phyloP scores from a whole-genome alignment of 92 coral and sea anemone genomes.

The Zoanthus sociatus region DNA sequence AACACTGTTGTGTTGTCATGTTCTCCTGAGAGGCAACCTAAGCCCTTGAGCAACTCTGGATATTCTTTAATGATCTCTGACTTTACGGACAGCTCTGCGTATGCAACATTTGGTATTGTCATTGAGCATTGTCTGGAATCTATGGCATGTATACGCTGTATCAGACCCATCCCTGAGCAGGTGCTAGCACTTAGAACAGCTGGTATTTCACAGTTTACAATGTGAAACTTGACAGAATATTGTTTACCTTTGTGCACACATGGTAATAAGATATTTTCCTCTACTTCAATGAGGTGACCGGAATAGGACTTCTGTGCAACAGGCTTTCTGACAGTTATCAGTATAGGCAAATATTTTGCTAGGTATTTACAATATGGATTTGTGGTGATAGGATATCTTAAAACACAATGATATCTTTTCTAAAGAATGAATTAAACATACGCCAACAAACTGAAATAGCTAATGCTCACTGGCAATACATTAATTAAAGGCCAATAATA shows the following conservation, averaged over 20 bases:
- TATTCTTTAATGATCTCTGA: conserved; percentile 57
- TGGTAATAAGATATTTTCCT: conserved; percentile 24
- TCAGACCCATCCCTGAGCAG: conserved; percentile 53
- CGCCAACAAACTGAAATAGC: no score
- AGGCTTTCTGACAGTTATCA: neutral
- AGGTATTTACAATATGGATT: no score
- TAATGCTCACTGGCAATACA: no score
- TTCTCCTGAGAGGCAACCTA: conserved; percentile 64
- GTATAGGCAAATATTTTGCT: no score
- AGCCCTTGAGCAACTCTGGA: conserved; percentile 59
- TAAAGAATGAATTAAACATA: no score
- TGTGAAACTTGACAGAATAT: conserved; percentile 41
- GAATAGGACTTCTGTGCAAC: conserved; percentile 49
- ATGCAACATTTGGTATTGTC: neutral
- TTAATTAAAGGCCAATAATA: no score
- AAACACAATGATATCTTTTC: no score
- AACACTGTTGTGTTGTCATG: conserved; percentile 35
- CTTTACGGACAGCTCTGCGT: neutral
- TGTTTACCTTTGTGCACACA: conserved; percentile 51
- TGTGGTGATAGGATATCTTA: no score
- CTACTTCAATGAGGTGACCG: conserved; percentile 36
- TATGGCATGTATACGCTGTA: conserved; percentile 34
- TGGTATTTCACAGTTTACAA: neutral
- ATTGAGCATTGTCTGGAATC: neutral
- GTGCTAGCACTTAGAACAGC: conserved; percentile 56